A percentile compares a stretch with the other conserved stretches of the same genome.
These are phyloP conservation scores for Lutjanus argentimaculatus DNA, from an alignment of 2,797 vertebrate genomes.

Conservation along the genomic window DNA sequence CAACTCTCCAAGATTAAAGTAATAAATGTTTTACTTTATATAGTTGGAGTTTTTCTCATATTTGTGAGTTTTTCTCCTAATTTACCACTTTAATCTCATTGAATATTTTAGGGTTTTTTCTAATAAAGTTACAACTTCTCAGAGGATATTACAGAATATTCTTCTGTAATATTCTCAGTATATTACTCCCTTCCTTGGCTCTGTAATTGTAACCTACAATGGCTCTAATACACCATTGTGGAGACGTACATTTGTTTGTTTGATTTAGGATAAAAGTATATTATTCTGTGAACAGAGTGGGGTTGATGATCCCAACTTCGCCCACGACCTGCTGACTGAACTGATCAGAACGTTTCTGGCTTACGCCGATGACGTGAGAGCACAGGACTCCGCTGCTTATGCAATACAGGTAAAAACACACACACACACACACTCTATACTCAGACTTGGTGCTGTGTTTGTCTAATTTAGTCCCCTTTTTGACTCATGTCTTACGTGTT, in stretches of 20 bases:
- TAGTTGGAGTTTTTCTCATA: too few species aligned
- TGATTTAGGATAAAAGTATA: neutral
- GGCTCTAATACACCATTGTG: too few species aligned
- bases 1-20: too few species aligned
- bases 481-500: neutral
- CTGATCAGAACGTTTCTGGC: conserved; percentile 96
- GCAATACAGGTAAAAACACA: conserved; percentile 91
- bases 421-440: neutral
- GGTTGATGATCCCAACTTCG: conserved; percentile 94
- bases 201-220: too few species aligned
- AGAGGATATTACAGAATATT: too few species aligned
- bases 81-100: too few species aligned
- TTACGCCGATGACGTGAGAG: conserved; percentile 96
- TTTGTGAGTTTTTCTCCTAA: too few species aligned
- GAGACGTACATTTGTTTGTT: neutral
- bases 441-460: neutral
- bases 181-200: too few species aligned
- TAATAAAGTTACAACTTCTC: too few species aligned
- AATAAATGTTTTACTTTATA: too few species aligned
- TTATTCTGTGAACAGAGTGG: conserved; percentile 87
- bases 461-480: neutral
- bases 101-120: too few species aligned
- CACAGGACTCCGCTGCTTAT: conserved; percentile 97
- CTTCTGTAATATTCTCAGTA: too few species aligned
- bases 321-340: conserved; percentile 93